These are phyloP conservation scores for Wiebesia pumilae DNA, from an alignment of 1,140 invertebrate genomes.

Conservation along the genomic window DNA sequence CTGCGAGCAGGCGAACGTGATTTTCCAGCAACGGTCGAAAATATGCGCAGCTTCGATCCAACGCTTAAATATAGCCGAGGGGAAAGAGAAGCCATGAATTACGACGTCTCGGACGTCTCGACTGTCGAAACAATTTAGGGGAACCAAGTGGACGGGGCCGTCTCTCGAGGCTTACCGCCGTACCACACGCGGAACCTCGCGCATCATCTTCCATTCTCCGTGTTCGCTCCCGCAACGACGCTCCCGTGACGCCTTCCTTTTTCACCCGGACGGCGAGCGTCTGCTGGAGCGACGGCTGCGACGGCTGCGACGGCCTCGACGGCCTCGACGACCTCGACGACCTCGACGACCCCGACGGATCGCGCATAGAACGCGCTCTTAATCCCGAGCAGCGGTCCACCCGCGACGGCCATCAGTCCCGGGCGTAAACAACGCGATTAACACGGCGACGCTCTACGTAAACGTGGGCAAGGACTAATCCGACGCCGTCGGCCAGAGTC, in stretches of 20 bases:
- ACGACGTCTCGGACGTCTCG: neutral
- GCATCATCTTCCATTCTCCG: neutral
- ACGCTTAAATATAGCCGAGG: neutral
- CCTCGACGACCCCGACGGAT: too few species aligned
- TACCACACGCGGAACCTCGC: neutral
- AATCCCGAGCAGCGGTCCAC: neutral
- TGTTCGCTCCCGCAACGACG: neutral
- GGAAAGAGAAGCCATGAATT: neutral
- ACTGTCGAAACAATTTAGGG: neutral
- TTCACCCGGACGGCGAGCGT: neutral
- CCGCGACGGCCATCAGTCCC: constrained; percentile 6
- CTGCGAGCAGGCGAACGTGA: neutral
- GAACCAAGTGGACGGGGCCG: neutral
- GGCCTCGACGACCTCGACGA: too few species aligned
- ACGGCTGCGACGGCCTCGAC: too few species aligned
- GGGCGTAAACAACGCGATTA: constrained; percentile 65
- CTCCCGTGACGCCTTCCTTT: neutral
- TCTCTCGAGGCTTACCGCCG: neutral
- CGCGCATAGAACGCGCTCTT: neutral
- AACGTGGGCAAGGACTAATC: constrained; percentile 57
- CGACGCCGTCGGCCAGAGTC: constrained; percentile 55
- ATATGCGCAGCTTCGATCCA: neutral
- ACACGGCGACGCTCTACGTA: constrained; percentile 59
- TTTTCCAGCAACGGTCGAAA: neutral
- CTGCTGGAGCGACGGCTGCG: too few species aligned